phyloP scores from a whole-genome alignment of 2,797 vertebrate genomes.

The Anisognathus igniventris region DNA sequence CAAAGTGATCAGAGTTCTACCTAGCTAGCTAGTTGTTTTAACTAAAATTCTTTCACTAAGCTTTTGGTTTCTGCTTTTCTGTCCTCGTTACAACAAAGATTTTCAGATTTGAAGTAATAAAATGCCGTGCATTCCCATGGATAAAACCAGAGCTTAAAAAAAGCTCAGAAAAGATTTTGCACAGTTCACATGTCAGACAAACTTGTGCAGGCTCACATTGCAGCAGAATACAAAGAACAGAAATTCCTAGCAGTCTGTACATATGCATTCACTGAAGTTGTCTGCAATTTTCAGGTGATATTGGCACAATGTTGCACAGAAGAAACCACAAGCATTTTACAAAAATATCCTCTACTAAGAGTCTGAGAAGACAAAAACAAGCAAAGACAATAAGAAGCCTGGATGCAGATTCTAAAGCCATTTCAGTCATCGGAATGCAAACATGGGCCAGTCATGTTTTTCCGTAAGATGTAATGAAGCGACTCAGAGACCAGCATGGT shows the following conservation, averaged over 20 bases:
- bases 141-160: conserved; percentile 51
- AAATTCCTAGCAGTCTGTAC: background rate
- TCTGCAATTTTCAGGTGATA: background rate
- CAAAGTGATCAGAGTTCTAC: background rate
- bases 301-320: background rate
- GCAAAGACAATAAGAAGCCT: conserved; percentile 1
- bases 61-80: conserved; percentile 3
- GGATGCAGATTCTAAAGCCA: background rate
- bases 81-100: conserved; percentile 4
- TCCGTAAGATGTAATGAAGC: background rate
- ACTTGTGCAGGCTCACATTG: background rate
- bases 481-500: background rate
- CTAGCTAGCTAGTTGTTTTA: background rate
- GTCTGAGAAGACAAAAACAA: conserved; percentile 1
- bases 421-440: conserved; percentile 45
- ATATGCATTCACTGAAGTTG: background rate
- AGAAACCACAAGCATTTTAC: background rate
- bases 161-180: conserved; percentile 47
- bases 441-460: background rate
- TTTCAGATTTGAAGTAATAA: background rate
- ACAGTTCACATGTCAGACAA: conserved; percentile 28
- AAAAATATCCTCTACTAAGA: background rate
- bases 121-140: conserved; percentile 41
- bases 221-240: conserved; percentile 18
- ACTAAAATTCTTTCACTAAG: background rate